Evolutionary conservation across 1,140 invertebrate species (phyloP), one percentile per base, ranked within the genome.

Genomic region (Ectropis grisescens): DNA sequence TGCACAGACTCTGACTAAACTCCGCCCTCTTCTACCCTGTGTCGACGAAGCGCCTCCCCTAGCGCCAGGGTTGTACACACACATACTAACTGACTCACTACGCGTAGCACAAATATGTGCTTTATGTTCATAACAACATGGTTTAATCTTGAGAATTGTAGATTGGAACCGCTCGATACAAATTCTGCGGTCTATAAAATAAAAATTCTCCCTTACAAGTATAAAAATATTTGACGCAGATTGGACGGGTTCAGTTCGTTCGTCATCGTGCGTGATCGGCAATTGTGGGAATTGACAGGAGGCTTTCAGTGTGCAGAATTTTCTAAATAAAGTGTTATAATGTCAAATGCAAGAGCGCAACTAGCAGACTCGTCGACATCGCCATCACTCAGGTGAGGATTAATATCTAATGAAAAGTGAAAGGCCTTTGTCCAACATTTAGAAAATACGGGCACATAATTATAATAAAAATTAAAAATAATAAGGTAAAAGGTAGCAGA

Each of bases 321-420:
- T 29, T 11, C 16, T 28, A 13, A 22, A 1, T 13, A 11, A 37
- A n/a, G 24, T 35, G 12, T 3, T 11, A 56, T 36, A 13, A 78
- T 78, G 74, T 71, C 74, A 14, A 59, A 58, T 22, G 48, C 64
- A 6, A 61, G 70, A 35, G 72, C 66, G 0, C 74, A 79, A 35
- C 47, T 79, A 2, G 70, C 70, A 0, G 74, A 79, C 29, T 79
- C 72, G 0, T 78, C 72, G 1, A 74, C 74, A 0, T 74, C 74
- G 10, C 74, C 74, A 2, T 61, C 74, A 8, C 34, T 75, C 7
- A 74, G 52, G 74, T 78, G 54, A 30, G n/a, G n/a, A n/a, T n/a
- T n/a, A n/a, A n/a, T n/a, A n/a, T n/a, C n/a, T n/a, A n/a, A n/a
- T n/a, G n/a, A n/a, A n/a, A n/a, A n/a, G n/a, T n/a, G n/a, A n/a